Evolutionary conservation across 2,797 vertebrate genomes (phyloP).

Genomic region (Discoglossus pictus): DNA sequence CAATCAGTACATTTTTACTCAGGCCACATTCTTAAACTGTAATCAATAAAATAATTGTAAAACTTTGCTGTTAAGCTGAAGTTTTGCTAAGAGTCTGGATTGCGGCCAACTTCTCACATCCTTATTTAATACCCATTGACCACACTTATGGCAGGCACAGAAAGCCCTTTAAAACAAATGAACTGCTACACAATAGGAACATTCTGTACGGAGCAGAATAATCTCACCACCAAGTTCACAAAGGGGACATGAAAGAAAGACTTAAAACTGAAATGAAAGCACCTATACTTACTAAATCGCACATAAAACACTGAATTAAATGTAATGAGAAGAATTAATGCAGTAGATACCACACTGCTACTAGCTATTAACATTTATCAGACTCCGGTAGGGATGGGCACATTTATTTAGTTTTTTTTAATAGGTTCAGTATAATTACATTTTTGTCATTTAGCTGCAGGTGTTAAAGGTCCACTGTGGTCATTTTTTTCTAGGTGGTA

Average conservation of each 20-base stretch:
- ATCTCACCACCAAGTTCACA: slow-evolving; percentile 25
- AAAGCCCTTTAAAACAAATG: slow-evolving; percentile 27
- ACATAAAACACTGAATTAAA: slow-evolving; percentile 54
- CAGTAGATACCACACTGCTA: slow-evolving; percentile 49
- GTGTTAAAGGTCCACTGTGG: no score
- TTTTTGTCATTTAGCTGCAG: no score
- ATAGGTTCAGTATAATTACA: slow-evolving; percentile 23
- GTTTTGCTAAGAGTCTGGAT: slow-evolving; percentile 10
- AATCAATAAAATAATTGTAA: slow-evolving; percentile 35
- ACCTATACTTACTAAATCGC: slow-evolving; percentile 55
- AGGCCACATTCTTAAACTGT: slow-evolving; percentile 25
- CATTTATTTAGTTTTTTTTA: slow-evolving; percentile 7
- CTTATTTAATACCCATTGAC: slow-evolving; percentile 53
- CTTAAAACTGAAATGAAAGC: slow-evolving; percentile 44
- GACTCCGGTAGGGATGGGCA: slow-evolving; percentile 31
- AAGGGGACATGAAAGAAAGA: slow-evolving; percentile 26
- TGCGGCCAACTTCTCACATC: slow-evolving; percentile 37
- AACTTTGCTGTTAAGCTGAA: slow-evolving; percentile 36
- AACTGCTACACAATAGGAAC: slow-evolving; percentile 26
- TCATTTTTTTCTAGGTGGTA: no score
- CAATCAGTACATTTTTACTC: slow-evolving; percentile 14
- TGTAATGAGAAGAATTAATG: slow-evolving; percentile 55
- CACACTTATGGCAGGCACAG: slow-evolving; percentile 43
- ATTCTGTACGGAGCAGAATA: slow-evolving; percentile 50
- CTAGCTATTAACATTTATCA: slow-evolving; percentile 60